Evolutionary conservation across 1,140 invertebrate genomes (phyloP), one percentile per base, ranked within the genome.

Genomic region (Bombus fervidus): DNA sequence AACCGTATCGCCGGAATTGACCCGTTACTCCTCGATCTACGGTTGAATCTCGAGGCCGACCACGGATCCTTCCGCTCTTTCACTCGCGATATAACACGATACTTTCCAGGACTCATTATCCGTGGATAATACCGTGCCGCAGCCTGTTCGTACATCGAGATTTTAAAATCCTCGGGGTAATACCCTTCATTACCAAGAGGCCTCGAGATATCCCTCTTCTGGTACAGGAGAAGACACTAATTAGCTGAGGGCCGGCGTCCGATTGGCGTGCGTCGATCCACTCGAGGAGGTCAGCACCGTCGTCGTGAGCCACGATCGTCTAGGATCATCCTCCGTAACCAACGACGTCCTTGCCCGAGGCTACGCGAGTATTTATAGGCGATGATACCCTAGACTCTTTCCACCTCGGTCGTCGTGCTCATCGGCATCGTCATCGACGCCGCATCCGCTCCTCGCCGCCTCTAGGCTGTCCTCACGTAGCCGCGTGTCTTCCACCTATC

Each of bases 281-380:
- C 82, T 77, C 79, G 75, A 79, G 71, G 73, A 75, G 72, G 85
- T 78, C 75, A 83, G 43, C 81, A 85, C 71, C 85, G 69, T 79
- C 77, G 75, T 76, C 66, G 86, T 64, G 73, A 71, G 43, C 64
- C 28, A 25, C n/a, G 64, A 82, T 81, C 85, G 41, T 77, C 88
- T 78, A 76, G 86, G 90, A 91, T 90, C 72, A 85, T 86, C 80
- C 86, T 88, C 59, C 80, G 81, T 77, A 75, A 78, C 82, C 83
- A 88, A 91, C 83, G 82, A 88, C 91, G 91, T 91, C 91, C 91
- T 91, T 91, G 91, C 91, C 91, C 78, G 88, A 91, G 90, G 91
- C 91, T 89, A 31, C 82, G 74, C 73, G 86, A 79, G 86, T 91
- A 91, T 91, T 91, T 91, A 91, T 91, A 91, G 91, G 73, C 76